A percentile compares a stretch with the other conserved stretches of the same genome.
Evolutionary conservation across 2,797 vertebrate genomes (phyloP).

Genomic region (Megaceryle alcyon): DNA sequence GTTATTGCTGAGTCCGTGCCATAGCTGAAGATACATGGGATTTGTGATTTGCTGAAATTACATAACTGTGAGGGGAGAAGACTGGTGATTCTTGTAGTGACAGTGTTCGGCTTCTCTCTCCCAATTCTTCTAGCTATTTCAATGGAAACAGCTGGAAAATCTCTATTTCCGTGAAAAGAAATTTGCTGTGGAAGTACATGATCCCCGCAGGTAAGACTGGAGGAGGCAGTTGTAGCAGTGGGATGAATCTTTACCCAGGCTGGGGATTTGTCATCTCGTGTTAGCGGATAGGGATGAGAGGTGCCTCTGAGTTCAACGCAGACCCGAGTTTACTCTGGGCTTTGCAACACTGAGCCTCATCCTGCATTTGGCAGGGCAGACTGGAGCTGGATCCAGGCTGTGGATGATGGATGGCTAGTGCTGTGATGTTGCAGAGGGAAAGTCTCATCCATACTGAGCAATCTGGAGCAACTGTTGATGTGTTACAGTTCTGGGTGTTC

Average conservation of each 20-base stretch:
- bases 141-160: conserved; percentile 97
- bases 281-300: neutral
- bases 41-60: neutral
- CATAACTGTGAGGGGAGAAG: neutral
- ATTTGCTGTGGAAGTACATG: conserved; percentile 96
- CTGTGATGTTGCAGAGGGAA: neutral
- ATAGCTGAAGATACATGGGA: neutral
- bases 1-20: neutral
- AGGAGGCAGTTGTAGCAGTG: rapidly evolving
- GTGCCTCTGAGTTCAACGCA: neutral
- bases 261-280: neutral
- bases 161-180: conserved; percentile 98
- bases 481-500: neutral
- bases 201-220: conserved; percentile 88
- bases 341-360: neutral
- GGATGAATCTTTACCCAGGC: neutral
- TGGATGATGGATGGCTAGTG: neutral
- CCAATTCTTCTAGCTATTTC: conserved; percentile 85
- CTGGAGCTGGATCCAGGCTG: neutral
- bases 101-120: neutral
- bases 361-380: rapidly evolving
- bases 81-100: neutral
- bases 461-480: neutral
- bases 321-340: neutral
- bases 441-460: neutral